Base-by-base conservation (phyloP, 2,888 invertebrate species). In the Tillus elongatus region DNA sequence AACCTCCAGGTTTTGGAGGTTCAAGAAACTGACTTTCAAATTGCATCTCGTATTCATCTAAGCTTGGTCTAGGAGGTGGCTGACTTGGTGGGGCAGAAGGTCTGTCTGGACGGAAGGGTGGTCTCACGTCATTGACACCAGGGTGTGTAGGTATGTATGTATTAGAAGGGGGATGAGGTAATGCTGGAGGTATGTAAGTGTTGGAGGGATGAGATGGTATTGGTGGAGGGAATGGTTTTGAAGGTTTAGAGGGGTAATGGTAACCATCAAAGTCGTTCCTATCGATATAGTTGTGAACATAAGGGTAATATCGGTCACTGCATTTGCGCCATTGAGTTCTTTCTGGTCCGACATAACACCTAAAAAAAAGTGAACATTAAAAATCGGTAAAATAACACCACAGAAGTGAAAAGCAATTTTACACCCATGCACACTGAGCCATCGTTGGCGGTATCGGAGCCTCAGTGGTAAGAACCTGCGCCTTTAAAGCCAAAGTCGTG, bases 261-360 rank as follows among this genome's bases (percentile, higher is more conserved):
- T 42, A 36, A 36, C 38, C 39, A 29, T 40, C 34, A 11, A 41
- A 35, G 13, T 53, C 52, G n/a, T 47, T 41, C 19, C 54, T 44
- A 39, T 59, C 57, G 35, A 53, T 46, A 13, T 43, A 51, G 52
- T 56, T 65, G 55, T 45, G 59, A 43, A 46, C 35, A 56, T 81
- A 72, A 0, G 87, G 86, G 48, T 77, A 83, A 58, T 87, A 88
- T 30, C 78, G 77, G 50, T 88, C 87, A 50, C 82, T 88, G 63
- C 89, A 89, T 4, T 87, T 87, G 4, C 89, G 71, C 89, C 89
- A 89, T 59, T 89, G 88, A 39, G 85, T 83, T 6, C 72, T 70
- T 2, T 72, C 71, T 2, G 78, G 75, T 9, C 89, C 89, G 3
- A 89, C 89, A 60, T 85, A 85, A 54, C 89, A 89, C 87, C 87